Evolutionary conservation across 2,113 vertebrate species (phyloP).

Genomic region (Phycodurus eques): DNA sequence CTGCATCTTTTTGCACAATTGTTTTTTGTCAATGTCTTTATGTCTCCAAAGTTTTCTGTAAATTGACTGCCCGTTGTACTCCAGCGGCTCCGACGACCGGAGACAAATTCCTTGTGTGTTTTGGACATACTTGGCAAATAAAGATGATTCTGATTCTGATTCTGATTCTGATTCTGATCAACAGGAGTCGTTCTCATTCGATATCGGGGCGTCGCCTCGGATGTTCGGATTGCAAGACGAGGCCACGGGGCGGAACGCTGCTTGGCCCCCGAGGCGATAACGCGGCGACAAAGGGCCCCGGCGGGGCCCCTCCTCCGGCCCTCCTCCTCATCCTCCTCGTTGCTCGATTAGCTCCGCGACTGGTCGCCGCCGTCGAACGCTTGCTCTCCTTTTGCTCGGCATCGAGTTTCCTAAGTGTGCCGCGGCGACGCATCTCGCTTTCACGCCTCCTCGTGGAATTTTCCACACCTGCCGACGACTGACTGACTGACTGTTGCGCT

Average conservation of each 20-base stretch:
- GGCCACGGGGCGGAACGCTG: neutral
- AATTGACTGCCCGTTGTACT: too few relatives aligned
- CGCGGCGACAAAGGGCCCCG: neutral
- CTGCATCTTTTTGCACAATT: too few relatives aligned
- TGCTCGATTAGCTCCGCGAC: neutral
- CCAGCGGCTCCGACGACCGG: too few relatives aligned
- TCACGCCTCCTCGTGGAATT: conserved; percentile 42
- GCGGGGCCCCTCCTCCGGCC: neutral
- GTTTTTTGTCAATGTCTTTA: too few relatives aligned
- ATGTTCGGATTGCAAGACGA: neutral
- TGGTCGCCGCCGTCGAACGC: neutral
- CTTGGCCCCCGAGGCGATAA: neutral
- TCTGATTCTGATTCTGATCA: too few relatives aligned
- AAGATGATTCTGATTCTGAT: too few relatives aligned
- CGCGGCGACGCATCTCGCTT: conserved; percentile 5
- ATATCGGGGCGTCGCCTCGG: neutral
- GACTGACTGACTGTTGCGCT: conserved; percentile 24
- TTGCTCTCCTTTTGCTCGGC: neutral
- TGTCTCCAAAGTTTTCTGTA: too few relatives aligned
- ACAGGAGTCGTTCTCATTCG: neutral
- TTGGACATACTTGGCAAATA: too few relatives aligned
- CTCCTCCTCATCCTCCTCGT: neutral
- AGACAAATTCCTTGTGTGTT: too few relatives aligned
- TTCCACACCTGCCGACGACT: conserved; percentile 53
- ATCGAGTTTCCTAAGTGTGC: neutral